Percentiles rank a stretch among this genome's conserved stretches.
Conservation (phyloP, 2,113 vertebrate genomes). For the Thamnaconus septentrionalis region DNA sequence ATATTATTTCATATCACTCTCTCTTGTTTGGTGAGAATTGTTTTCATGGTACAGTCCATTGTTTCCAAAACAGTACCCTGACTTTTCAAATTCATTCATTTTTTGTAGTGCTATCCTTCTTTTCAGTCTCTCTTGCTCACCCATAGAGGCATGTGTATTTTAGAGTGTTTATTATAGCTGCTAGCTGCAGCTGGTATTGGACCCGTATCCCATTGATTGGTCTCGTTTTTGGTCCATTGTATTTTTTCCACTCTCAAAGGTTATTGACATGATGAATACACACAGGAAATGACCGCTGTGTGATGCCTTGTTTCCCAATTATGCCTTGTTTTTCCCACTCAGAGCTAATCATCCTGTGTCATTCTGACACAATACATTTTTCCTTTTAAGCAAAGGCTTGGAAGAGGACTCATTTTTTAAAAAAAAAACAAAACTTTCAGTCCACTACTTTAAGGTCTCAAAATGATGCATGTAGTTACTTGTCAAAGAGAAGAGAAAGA, state of each 20-base stretch:
- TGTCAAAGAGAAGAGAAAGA: too few relatives aligned
- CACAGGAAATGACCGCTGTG: conserved; percentile 2
- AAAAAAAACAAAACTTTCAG: too few relatives aligned
- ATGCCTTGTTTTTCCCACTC: too few relatives aligned
- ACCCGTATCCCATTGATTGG: conserved; percentile 59
- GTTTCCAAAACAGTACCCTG: conserved; percentile 16
- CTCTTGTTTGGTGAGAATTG: conserved; percentile 12
- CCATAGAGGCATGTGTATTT: conserved; percentile 7
- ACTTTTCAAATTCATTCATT: neutral
- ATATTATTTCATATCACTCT: conserved; percentile 39
- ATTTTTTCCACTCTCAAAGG: conserved; percentile 66
- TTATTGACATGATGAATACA: conserved; percentile 30
- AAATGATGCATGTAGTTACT: too few relatives aligned
- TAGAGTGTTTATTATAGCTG: conserved; percentile 8
- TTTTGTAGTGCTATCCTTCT: conserved; percentile 2
- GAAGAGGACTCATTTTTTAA: too few relatives aligned
- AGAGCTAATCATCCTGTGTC: too few relatives aligned
- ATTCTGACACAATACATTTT: too few relatives aligned
- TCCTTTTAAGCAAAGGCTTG: too few relatives aligned
- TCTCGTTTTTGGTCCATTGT: conserved; percentile 32
- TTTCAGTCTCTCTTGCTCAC: conserved; percentile 2
- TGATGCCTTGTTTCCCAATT: too few relatives aligned
- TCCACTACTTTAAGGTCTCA: too few relatives aligned
- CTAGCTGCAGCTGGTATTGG: conserved; percentile 45
- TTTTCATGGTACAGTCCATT: conserved; percentile 13